These are phyloP conservation scores for Leptinotarsa texana DNA, from an alignment of 1,140 invertebrate genomes.

Conservation along the genomic window DNA sequence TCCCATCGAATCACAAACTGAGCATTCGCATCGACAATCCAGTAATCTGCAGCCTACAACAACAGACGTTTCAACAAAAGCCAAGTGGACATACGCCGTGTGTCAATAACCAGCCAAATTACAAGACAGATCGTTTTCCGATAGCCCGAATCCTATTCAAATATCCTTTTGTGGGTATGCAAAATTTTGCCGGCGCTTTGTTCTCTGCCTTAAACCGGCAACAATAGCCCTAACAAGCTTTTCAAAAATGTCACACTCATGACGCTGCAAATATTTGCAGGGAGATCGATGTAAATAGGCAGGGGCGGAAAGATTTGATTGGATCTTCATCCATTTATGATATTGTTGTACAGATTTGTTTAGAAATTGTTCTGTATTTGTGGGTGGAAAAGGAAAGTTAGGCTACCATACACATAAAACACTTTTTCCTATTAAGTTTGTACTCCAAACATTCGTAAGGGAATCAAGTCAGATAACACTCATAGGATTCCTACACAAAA, in stretches of 20 bases:
- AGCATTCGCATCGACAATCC: not conserved
- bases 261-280: conserved; percentile 25
- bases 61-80: conserved; percentile 3
- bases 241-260: conserved; percentile 27
- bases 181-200: conserved; percentile 13
- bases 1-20: too few species aligned
- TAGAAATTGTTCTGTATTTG: too few species aligned
- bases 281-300: conserved; percentile 1
- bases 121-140: conserved; percentile 32
- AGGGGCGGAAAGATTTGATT: too few species aligned
- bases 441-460: too few species aligned
- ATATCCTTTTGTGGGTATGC: conserved; percentile 21
- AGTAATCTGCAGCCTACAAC: not conserved
- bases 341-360: too few species aligned
- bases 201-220: conserved; percentile 15
- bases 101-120: conserved; percentile 30
- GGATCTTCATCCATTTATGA: too few species aligned
- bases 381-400: too few species aligned
- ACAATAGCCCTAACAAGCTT: conserved; percentile 26
- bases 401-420: too few species aligned
- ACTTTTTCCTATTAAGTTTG: too few species aligned
- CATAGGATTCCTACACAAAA: too few species aligned
- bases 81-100: conserved; percentile 14
- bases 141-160: conserved; percentile 29
- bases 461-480: too few species aligned